Percentiles rank a stretch among this genome's conserved stretches.
Evolutionary conservation across 2,888 invertebrate genomes (phyloP).

Genomic region (Eumerus sabulonum): DNA sequence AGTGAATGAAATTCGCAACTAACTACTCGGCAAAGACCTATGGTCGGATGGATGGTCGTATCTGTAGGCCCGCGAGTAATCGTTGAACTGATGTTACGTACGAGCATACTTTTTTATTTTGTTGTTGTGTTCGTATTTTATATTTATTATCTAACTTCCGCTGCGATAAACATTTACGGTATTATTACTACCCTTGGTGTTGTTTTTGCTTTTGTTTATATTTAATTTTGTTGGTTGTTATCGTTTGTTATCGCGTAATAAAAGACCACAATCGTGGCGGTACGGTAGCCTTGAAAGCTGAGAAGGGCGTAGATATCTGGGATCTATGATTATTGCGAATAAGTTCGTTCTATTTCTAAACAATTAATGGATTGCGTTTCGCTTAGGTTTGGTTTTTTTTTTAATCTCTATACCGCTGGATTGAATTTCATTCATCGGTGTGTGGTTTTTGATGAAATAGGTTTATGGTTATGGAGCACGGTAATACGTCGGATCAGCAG

Average conservation of each 20-base stretch:
- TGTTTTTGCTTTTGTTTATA: conserved; percentile 17
- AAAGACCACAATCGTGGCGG: conserved; percentile 47
- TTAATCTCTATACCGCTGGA: background rate
- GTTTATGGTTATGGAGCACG: no score
- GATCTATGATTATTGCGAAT: background rate
- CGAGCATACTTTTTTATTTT: conserved; percentile 17
- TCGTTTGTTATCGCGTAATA: conserved; percentile 35
- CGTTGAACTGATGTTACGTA: conserved; percentile 15
- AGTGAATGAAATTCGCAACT: conserved; percentile 41
- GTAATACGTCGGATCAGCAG: no score
- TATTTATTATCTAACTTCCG: conserved; percentile 58
- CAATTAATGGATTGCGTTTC: background rate
- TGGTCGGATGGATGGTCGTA: background rate
- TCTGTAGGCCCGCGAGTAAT: no score
- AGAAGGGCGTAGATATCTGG: conserved; percentile 34
- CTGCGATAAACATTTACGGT: conserved; percentile 40
- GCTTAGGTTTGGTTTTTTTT: background rate
- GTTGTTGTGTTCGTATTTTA: conserved; percentile 16
- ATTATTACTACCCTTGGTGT: no score
- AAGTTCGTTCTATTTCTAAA: background rate
- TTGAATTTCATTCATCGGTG: conserved; percentile 24
- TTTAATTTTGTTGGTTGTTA: conserved; percentile 34
- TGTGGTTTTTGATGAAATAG: conserved; percentile 20
- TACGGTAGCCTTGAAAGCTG: conserved; percentile 45
- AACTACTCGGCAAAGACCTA: background rate